Evolutionary conservation across 2,113 vertebrate species (phyloP).

Genomic region (Urocynchramus pylzowi): DNA sequence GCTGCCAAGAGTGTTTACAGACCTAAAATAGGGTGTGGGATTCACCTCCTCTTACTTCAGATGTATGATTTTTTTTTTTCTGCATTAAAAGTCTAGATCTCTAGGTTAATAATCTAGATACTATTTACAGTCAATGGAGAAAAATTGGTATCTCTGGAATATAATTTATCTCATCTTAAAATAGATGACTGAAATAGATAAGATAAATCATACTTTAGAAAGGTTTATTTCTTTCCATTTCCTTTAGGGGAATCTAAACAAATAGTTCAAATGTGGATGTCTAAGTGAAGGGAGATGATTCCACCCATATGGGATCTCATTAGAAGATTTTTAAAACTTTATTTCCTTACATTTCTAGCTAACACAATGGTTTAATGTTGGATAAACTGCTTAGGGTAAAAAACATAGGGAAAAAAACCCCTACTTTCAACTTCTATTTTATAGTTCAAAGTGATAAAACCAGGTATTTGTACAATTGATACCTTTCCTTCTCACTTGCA

Average conservation of each 20-base stretch:
- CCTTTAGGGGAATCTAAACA: neutral
- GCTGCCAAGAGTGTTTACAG: neutral
- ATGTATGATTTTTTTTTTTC: neutral
- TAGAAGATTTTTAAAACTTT: neutral
- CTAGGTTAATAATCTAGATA: neutral
- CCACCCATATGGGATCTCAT: neutral
- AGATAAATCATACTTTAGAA: neutral
- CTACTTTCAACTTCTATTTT: neutral
- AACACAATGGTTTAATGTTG: neutral
- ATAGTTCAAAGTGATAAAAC: neutral
- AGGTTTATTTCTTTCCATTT: neutral
- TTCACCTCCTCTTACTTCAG: neutral
- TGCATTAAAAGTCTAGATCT: neutral
- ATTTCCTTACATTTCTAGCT: neutral
- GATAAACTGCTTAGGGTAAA: neutral
- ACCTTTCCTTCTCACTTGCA: neutral
- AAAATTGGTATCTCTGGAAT: neutral
- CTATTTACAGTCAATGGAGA: neutral
- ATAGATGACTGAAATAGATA: neutral
- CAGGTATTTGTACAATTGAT: neutral
- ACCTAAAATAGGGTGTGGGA: neutral
- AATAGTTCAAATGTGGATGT: neutral
- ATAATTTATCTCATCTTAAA: neutral
- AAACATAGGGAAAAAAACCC: fast-evolving
- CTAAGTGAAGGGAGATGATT: neutral